phyloP scores from a whole-genome alignment of 1,140 invertebrate species.

The Holcopasites calliopsidis region DNA sequence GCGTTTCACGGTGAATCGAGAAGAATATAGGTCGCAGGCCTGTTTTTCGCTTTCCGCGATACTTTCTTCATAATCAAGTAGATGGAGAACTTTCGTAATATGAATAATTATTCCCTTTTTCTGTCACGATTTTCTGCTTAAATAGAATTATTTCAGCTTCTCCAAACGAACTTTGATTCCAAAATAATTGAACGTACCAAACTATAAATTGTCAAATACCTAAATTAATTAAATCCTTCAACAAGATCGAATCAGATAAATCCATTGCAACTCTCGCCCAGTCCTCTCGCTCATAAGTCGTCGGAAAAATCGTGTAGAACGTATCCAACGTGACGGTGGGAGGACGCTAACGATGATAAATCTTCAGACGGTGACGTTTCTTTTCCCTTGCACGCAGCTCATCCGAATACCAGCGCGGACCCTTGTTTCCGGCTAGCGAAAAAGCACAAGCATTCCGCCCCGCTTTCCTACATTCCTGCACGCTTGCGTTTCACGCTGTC shows the following conservation, averaged over 20 bases:
- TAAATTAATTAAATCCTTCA: no score
- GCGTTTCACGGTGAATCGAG: not conserved
- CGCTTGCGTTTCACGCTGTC: conserved; percentile 42
- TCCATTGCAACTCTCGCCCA: no score
- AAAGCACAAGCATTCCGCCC: conserved; percentile 43
- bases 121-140: no score
- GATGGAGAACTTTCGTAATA: not conserved
- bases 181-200: no score
- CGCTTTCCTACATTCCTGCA: conserved; percentile 32
- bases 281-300: not conserved
- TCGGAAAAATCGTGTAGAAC: not conserved
- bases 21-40: not conserved
- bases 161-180: no score
- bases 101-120: no score
- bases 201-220: no score
- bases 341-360: conserved; percentile 27
- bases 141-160: no score
- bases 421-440: conserved; percentile 40
- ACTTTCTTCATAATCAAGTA: not conserved
- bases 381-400: not conserved
- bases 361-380: not conserved
- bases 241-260: no score
- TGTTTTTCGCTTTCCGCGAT: not conserved
- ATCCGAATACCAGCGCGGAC: conserved; percentile 17
- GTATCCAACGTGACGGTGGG: not conserved